A percentile compares a stretch with the other conserved stretches of the same genome.
Evolutionary conservation across 2,888 invertebrate species (phyloP).

Genomic region (Parnassius glacialis): DNA sequence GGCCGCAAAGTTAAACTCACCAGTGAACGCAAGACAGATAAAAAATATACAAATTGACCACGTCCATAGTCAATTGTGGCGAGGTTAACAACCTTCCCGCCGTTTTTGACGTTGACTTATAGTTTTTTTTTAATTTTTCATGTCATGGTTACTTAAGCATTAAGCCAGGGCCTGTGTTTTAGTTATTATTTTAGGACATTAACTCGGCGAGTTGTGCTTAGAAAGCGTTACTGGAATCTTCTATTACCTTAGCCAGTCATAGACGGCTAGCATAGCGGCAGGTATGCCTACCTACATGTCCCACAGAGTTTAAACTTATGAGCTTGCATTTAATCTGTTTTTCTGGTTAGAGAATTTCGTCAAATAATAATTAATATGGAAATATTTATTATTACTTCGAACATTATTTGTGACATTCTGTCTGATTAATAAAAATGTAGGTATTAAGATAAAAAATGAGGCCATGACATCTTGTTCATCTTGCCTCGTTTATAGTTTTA

Average conservation of each 20-base stretch:
- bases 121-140: constrained; percentile 13
- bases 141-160: constrained; percentile 16
- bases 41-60: constrained; percentile 14
- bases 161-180: constrained; percentile 2
- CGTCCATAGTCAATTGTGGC: constrained; percentile 9
- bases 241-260: neutral
- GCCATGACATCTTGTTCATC: constrained; percentile 1
- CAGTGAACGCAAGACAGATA: neutral
- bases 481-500: constrained; percentile 3
- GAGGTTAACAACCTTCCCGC: constrained; percentile 38
- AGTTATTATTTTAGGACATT: neutral
- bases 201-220: neutral
- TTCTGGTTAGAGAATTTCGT: no score
- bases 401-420: neutral
- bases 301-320: no score
- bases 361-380: no score
- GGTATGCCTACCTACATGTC: no score
- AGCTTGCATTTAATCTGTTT: no score
- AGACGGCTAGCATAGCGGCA: no score
- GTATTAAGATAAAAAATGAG: constrained; percentile 15
- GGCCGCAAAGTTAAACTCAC: neutral
- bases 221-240: constrained; percentile 9
- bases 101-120: constrained; percentile 29
- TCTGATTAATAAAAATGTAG: neutral
- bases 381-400: no score